phyloP scores from a whole-genome alignment of 2,797 vertebrate genomes.

The Lutra lutra region DNA sequence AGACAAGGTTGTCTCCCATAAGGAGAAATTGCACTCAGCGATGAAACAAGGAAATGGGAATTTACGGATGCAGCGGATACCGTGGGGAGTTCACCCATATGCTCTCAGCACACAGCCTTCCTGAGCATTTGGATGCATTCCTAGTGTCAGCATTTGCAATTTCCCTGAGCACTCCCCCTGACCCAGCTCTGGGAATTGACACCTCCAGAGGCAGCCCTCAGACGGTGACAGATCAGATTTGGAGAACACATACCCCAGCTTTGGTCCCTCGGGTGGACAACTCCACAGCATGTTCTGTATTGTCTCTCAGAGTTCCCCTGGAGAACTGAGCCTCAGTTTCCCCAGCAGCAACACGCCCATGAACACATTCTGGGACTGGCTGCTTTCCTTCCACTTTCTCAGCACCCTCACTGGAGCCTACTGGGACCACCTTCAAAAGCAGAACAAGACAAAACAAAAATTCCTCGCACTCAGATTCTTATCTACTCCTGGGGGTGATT shows the following conservation, averaged over 20 bases:
- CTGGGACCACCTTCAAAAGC: neutral
- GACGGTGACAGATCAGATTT: rapidly evolving
- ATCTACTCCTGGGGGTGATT: neutral
- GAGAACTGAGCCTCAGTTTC: neutral
- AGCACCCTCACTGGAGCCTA: neutral
- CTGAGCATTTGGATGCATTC: neutral
- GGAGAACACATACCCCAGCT: neutral
- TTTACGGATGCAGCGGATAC: neutral
- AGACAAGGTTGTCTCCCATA: neutral
- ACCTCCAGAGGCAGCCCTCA: neutral
- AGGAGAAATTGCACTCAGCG: neutral
- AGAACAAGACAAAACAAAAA: neutral
- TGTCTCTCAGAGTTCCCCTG: neutral
- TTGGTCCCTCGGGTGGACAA: rapidly evolving
- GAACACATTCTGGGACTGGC: rapidly evolving
- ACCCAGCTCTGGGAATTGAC: neutral
- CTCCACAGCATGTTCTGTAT: neutral
- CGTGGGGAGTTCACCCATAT: rapidly evolving
- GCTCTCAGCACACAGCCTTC: neutral
- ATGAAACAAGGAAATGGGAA: neutral
- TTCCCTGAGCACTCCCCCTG: neutral
- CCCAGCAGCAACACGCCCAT: neutral
- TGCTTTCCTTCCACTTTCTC: neutral
- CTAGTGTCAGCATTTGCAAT: rapidly evolving
- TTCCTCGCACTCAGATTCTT: neutral